phyloP scores from a whole-genome alignment of 37 sponge, comb jelly and placozoan genomes.

The Cliona cf. orientalis region DNA sequence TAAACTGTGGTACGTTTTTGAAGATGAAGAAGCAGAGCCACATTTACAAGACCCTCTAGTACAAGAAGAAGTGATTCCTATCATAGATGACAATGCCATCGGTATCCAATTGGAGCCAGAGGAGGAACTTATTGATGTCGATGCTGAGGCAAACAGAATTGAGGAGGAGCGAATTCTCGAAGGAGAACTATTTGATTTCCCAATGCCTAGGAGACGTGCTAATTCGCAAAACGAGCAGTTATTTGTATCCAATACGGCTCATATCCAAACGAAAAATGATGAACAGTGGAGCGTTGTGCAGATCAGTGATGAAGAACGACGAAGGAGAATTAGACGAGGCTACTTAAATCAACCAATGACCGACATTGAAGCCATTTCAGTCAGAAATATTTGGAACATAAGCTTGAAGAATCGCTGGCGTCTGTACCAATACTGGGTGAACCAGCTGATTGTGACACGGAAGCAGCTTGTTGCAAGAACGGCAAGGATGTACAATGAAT shows the following conservation, averaged over 20 bases:
- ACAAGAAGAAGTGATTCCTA: neutral
- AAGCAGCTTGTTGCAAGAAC: neutral
- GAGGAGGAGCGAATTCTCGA: constrained; percentile 71
- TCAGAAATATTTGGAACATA: constrained; percentile 45
- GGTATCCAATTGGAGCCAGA: neutral
- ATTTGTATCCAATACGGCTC: neutral
- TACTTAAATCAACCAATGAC: constrained; percentile 38
- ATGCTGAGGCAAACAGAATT: constrained; percentile 61
- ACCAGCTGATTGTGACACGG: neutral
- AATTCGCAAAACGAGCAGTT: no score
- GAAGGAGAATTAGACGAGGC: constrained; percentile 39
- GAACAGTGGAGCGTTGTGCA: constrained; percentile 59
- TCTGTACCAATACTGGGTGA: constrained; percentile 80
- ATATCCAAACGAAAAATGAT: neutral
- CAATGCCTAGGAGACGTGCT: no score
- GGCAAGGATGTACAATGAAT: constrained; percentile 3
- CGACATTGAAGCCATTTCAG: constrained; percentile 20
- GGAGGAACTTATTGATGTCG: constrained; percentile 42
- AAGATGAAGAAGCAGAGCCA: neutral
- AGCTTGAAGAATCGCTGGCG: constrained; percentile 27
- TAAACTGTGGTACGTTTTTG: constrained; percentile 44
- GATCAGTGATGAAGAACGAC: constrained; percentile 22
- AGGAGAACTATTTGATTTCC: constrained; percentile 53
- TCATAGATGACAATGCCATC: constrained; percentile 20
- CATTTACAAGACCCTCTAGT: no score